Percentiles rank a stretch among this genome's conserved stretches.
Conservation (phyloP, 2,113 vertebrate genomes). For the Dicrurus megarhynchus region DNA sequence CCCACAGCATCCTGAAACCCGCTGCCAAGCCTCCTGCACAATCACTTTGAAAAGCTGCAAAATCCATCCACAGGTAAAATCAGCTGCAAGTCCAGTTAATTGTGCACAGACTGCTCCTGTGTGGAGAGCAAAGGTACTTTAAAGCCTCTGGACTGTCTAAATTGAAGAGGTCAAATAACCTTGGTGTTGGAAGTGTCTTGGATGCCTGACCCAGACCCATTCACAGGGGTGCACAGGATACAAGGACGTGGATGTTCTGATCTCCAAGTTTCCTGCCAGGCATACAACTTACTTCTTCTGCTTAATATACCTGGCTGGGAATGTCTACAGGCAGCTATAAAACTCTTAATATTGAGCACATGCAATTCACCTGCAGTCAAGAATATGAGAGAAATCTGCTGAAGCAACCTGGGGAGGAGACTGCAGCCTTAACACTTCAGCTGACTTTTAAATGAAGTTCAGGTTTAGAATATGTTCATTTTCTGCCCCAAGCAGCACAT, state of each 20-base stretch:
- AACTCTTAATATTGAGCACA: not conserved
- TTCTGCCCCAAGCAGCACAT: not conserved
- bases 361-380: not conserved
- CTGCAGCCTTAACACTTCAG: not conserved
- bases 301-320: not conserved
- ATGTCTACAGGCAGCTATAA: not conserved
- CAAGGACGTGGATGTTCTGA: not conserved
- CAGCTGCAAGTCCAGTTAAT: not conserved
- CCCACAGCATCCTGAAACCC: rapidly evolving
- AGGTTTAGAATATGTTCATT: not conserved
- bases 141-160: not conserved
- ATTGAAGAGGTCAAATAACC: not conserved
- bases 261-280: not conserved
- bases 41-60: not conserved
- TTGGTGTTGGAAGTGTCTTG: not conserved
- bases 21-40: not conserved
- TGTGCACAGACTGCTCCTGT: not conserved
- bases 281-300: not conserved
- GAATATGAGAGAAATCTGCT: not conserved
- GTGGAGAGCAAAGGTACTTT: not conserved
- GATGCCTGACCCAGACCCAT: not conserved
- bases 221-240: not conserved
- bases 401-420: not conserved
- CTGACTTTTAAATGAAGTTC: not conserved
- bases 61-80: not conserved